Base-by-base conservation (phyloP, 1,140 invertebrate species). In the Zaprionus vittiger region DNA sequence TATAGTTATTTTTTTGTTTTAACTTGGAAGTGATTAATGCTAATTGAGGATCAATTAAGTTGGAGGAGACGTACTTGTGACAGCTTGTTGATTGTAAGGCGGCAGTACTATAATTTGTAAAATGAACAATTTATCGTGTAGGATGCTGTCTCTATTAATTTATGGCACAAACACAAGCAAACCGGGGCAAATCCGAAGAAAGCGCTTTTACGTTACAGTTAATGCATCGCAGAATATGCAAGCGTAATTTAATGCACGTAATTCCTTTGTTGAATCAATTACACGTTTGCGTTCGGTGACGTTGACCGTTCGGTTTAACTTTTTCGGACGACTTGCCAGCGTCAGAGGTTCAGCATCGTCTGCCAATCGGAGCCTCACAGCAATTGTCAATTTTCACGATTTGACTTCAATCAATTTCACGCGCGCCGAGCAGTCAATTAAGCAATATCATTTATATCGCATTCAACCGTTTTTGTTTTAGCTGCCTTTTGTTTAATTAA, bases 271-370 rank as follows among this genome's bases (percentile, higher is more conserved):
- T 79, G 54, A 75, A 66, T 64, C 80, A 86, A 81, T 86, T 81
- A 84, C 83, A 73, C 63, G 47, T 52, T 52, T 52, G 22, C 47
- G 71, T 87, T 86, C 77, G 77, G 70, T 86, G 83, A 86, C 83
- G 83, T 76, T 76, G 73, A 66, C 73, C 74, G 52, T 64, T 64
- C 73, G 15, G 26, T 37, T 63, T 52, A 70, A 60, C 69, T 70
- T 70, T 63, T 70, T 57, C 31, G 59, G 37, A 31, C 66, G 52
- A 70, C 12, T 75, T 74, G 52, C 41, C 61, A 77, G 52, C 47
- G 70, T 72, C 69, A 57, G 41, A 56, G 63, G 63, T 61, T 75
- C 54, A 75, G 56, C 69, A 79, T 75, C 44, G 71, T 71, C 71
- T 82, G 61, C 49, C 79, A 81, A 79, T 55, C 47, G 47, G 5